Evolutionary conservation across 2,113 vertebrate genomes (phyloP).

Genomic region (Pseudolaguvia tuberculata): DNA sequence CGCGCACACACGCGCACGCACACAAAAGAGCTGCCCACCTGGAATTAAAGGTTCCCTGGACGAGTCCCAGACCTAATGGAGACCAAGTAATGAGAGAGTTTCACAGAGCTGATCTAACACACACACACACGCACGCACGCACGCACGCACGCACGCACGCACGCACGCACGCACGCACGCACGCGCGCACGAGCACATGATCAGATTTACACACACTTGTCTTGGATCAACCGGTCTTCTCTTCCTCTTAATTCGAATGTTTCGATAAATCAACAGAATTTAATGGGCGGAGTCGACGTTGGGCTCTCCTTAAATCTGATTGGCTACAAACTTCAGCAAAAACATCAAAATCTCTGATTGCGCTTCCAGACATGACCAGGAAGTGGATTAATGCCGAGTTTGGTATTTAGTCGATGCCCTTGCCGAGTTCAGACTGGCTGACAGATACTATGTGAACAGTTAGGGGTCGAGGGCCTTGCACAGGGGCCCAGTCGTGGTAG

Average conservation of each 20-base stretch:
- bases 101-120: conserved; percentile 33
- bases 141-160: conserved; percentile 12
- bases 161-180: not conserved
- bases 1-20: conserved; percentile 12
- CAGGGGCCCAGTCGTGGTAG: no score
- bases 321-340: not conserved
- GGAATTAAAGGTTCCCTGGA: conserved; percentile 77
- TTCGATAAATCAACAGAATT: not conserved
- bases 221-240: not conserved
- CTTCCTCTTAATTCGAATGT: not conserved
- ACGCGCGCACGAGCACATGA: not conserved
- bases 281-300: not conserved
- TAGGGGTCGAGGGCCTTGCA: no score
- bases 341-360: not conserved
- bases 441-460: not conserved
- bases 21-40: conserved; percentile 66
- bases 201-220: not conserved
- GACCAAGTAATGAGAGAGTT: conserved; percentile 57
- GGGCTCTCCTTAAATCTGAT: not conserved
- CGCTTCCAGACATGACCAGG: not conserved
- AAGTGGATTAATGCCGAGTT: not conserved
- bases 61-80: conserved; percentile 78
- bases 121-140: not conserved
- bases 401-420: no score
- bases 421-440: no score